These are phyloP conservation scores for Acanthurus leucopareius DNA, from an alignment of 2,797 vertebrate species.

Conservation along the genomic window DNA sequence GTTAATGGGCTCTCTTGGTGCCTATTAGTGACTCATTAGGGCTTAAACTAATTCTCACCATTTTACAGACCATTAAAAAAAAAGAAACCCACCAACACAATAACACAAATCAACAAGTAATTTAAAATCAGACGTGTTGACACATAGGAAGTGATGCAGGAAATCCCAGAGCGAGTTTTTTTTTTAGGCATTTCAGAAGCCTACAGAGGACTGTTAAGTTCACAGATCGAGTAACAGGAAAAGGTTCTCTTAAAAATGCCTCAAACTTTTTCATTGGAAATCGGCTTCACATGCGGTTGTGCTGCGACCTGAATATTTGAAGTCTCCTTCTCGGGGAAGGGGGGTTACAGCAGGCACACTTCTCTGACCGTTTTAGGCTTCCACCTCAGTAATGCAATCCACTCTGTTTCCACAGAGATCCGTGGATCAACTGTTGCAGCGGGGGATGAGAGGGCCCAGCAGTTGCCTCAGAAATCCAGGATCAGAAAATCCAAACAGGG, in stretches of 20 bases:
- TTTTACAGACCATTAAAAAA: slow-evolving; percentile 43
- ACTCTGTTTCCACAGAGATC: slow-evolving; percentile 60
- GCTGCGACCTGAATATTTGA: neutral
- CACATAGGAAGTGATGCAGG: neutral
- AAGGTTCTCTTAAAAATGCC: neutral
- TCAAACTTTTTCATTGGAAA: neutral
- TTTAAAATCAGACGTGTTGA: neutral
- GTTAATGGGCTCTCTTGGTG: slow-evolving; percentile 39
- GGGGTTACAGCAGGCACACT: slow-evolving; percentile 20
- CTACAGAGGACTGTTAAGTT: neutral
- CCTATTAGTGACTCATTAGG: slow-evolving; percentile 32
- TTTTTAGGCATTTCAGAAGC: neutral
- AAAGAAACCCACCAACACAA: neutral
- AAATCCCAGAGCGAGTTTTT: neutral
- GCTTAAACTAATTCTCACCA: slow-evolving; percentile 35
- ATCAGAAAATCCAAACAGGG: slow-evolving; percentile 74
- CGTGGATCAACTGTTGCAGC: slow-evolving; percentile 69
- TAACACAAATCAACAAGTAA: neutral
- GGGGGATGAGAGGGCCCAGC: slow-evolving; percentile 54
- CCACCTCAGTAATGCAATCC: slow-evolving; percentile 48
- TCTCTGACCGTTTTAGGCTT: slow-evolving; percentile 36
- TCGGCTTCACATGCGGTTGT: slow-evolving; percentile 19
- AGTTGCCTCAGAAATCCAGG: slow-evolving; percentile 56
- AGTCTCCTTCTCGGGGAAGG: slow-evolving; percentile 5
- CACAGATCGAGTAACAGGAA: too few species aligned